Base-by-base conservation (phyloP, 2,113 vertebrate species). In the Arizona elegans region DNA sequence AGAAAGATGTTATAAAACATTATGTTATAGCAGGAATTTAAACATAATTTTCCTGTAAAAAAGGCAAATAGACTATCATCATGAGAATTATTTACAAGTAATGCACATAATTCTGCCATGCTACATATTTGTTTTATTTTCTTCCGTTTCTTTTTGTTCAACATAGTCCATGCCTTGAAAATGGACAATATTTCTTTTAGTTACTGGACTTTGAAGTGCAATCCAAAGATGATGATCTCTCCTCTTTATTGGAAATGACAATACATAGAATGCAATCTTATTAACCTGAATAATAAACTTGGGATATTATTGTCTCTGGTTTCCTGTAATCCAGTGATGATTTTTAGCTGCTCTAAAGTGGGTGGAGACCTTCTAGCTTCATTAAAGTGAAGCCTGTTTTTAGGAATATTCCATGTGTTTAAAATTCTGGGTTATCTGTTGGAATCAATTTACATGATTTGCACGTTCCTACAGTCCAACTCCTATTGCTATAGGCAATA, bases 151-250 rank as follows among this genome's bases (percentile, higher is more conserved):
- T 43, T 70, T 65, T 75, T 75, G 15, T 91, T 90, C n/a, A 94
- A 94, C 92, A 75, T 93, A 52, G 89, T 95, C 92, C 21, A 2
- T 91, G 15, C 38, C 88, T 94, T 94, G 38, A 92, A 90, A 94
- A 85, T 52, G 87, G 12, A 94, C 91, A 53, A 89, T 87, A 88
- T 17, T 59, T 59, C 95, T 55, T 50, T 56, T 93, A 4, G 56
- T 96, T 89, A 56, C 12, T 94, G 91, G 86, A 24, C 88, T 90
- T 24, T 29, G 90, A 1, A 19, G 0, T 89, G 11, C 90, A 89
- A 81, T 47, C 92, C 33, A 89, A 43, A 75, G 26, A 81, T 56
- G 17, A 52, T 33, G 17, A 21, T 85, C 56, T 88, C 38, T 29
- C 52, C 26, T 33, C 17, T 81, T 62, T 38, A 91, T 59, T 50